Percentiles rank a stretch among this genome's conserved stretches.
Evolutionary conservation across 2,888 invertebrate species (phyloP).

Genomic region (Polylopha cassiicola): DNA sequence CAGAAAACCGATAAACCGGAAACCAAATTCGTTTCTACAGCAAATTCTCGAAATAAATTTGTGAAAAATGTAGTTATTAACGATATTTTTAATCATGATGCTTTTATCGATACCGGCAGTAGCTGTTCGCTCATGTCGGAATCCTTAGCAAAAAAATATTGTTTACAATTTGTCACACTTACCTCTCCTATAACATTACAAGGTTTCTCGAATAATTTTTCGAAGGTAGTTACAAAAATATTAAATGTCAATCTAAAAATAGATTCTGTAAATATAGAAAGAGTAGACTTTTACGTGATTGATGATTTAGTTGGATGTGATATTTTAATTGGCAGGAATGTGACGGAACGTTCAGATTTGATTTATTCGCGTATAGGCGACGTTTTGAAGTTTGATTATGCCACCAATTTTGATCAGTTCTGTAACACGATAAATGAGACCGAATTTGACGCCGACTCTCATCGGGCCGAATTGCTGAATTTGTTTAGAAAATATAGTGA

Average conservation of each 20-base stretch:
- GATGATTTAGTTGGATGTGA: conserved; percentile 21
- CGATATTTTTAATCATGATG: no score
- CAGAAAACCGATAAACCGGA: no score
- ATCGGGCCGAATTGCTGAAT: conserved; percentile 11
- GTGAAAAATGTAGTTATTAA: no score
- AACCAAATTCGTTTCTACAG: no score
- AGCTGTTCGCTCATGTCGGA: no score
- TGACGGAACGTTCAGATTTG: conserved; percentile 16
- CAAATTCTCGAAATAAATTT: no score
- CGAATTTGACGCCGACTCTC: conserved; percentile 15
- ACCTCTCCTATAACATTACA: no score
- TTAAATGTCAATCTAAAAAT: neutral
- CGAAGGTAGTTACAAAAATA: neutral
- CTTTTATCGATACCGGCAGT: neutral
- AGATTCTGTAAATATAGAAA: no score
- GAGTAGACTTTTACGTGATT: no score
- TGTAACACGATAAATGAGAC: conserved; percentile 10
- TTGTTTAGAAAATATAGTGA: conserved; percentile 5
- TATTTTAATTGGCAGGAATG: no score
- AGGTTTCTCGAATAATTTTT: conserved; percentile 2
- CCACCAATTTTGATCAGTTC: conserved; percentile 3
- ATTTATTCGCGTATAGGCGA: conserved; percentile 24
- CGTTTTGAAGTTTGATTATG: conserved; percentile 20
- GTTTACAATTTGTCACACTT: no score
- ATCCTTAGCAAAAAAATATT: no score